phyloP scores from a whole-genome alignment of 1,140 invertebrate genomes.

The Trichonephila inaurata region DNA sequence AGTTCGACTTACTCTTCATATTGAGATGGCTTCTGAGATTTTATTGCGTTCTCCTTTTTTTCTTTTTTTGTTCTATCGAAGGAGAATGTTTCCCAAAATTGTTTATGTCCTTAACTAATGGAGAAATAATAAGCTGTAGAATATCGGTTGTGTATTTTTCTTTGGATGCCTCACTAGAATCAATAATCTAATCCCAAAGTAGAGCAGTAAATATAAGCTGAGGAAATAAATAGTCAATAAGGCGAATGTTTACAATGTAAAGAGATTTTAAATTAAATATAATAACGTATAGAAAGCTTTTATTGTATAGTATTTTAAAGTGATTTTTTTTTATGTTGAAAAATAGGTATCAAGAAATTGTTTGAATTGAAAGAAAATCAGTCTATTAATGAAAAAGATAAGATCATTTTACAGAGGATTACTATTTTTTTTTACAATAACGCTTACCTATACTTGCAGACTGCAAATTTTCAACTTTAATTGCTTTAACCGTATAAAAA shows the following conservation, averaged over 20 bases:
- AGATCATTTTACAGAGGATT: too few relatives aligned
- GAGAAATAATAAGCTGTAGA: neutral
- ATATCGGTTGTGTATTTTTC: neutral
- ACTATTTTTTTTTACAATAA: too few relatives aligned
- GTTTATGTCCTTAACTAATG: conserved; percentile 16
- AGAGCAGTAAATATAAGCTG: neutral
- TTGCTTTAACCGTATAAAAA: too few relatives aligned
- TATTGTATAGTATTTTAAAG: too few relatives aligned
- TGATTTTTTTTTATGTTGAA: too few relatives aligned
- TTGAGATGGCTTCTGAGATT: neutral
- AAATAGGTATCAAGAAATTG: too few relatives aligned
- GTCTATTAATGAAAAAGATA: too few relatives aligned
- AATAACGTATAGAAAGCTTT: too few relatives aligned
- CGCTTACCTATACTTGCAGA: too few relatives aligned
- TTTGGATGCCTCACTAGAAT: neutral
- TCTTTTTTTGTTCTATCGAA: neutral
- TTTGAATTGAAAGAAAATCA: too few relatives aligned
- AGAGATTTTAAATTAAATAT: too few relatives aligned
- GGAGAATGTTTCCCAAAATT: conserved; percentile 20
- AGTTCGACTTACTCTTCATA: neutral
- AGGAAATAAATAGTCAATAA: neutral
- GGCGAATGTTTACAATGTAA: neutral
- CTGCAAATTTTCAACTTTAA: too few relatives aligned
- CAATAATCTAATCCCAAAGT: neutral
- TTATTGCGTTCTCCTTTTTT: neutral